These are phyloP conservation scores for Pachyseris speciosa DNA, from an alignment of 64 coral and sea anemone species.

Conservation along the genomic window DNA sequence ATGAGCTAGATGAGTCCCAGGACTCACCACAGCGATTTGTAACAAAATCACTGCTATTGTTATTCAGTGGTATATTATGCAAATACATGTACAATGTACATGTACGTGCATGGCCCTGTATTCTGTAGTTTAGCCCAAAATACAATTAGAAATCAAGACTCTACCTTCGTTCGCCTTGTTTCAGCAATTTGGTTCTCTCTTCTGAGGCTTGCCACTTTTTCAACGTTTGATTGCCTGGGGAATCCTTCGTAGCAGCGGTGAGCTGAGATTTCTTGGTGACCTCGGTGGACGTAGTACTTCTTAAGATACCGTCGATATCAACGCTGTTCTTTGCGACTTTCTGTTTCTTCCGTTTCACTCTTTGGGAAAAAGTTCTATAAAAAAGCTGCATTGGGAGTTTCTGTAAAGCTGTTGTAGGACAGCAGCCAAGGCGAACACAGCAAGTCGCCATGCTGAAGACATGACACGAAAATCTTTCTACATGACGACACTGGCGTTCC, in stretches of 20 bases:
- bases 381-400: background rate
- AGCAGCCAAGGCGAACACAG: background rate
- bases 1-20: no score
- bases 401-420: background rate
- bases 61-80: no score
- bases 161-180: conserved; percentile 19
- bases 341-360: background rate
- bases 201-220: conserved; percentile 6
- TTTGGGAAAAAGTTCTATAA: background rate
- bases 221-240: background rate
- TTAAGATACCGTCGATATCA: background rate
- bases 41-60: no score
- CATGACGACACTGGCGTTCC: background rate
- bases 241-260: background rate
- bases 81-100: no score
- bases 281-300: background rate
- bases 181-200: background rate
- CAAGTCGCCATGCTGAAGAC: background rate
- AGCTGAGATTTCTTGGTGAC: background rate
- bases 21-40: no score
- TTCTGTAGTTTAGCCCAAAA: no score
- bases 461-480: background rate
- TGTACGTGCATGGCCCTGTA: no score
- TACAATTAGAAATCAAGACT: no score
- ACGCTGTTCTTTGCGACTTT: background rate